Evolutionary conservation across 2,888 invertebrate genomes (phyloP), one percentile per base, ranked within the genome.

Genomic region (Iselma pallidipennis): DNA sequence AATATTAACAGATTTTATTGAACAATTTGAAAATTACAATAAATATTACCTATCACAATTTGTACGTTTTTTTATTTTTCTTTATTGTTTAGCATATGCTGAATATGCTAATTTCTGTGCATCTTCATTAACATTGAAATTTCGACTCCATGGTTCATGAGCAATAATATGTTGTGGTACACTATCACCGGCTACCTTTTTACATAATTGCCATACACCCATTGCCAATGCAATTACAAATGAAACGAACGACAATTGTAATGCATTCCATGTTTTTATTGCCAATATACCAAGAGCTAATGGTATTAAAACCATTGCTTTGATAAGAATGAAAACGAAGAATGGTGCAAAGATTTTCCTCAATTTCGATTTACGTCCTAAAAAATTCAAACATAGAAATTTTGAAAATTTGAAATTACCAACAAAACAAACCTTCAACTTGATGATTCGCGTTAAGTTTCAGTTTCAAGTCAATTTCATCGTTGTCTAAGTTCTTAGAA

Each of bases 141-240:
- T 55, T 85, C 82, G 48, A 53, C 74, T 71, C 73, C 73, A 76
- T 10, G 69, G 67, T 57, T 71, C 71, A 52, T 76, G 74, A 31
- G 68, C 87, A 26, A 90, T 84, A 75, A 91, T 87, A 77, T 88
- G 88, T 48, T 67, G 71, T 37, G 75, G 76, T 53, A 69, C 71
- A 81, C 90, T 87, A 82, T 92, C 91, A 66, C 89, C 87, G 61
- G 91, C 90, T 76, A 92, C 89, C 85, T 94, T 94, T 80, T 91
- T 90, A 86, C 92, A 93, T 68, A 93, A 85, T 81, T 93, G 92
- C 88, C 92, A 94, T 80, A 93, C 90, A 70, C 92, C 92, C 81
- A 94, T 83, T 65, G 90, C 91, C 70, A 92, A 88, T 74, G 92
- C 91, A 25, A 92, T 89, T 72, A 93, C 88, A 83, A 94, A 94